Conservation (phyloP, 1,140 invertebrate genomes). For the Pseudachorutes palmiensis region DNA sequence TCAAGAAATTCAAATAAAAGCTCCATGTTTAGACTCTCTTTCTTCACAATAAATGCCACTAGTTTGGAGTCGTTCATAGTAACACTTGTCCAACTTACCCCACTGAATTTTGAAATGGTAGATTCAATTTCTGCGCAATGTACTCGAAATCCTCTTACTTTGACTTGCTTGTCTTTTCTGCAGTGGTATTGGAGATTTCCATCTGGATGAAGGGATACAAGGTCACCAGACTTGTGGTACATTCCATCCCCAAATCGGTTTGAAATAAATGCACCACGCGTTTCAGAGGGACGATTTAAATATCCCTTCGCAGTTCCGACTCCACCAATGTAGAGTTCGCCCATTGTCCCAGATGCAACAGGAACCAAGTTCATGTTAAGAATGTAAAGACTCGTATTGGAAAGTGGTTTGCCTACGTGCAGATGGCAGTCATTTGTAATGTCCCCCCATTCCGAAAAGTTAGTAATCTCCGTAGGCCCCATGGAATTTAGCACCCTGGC, state of each 20-base stretch:
- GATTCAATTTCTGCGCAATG: constrained; percentile 10
- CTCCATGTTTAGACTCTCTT: not conserved
- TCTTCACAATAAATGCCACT: not conserved
- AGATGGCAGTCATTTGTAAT: not conserved
- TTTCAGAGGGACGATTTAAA: not conserved
- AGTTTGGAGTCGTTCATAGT: not conserved
- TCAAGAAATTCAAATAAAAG: no score
- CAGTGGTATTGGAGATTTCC: not conserved
- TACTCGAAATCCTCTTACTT: constrained; percentile 9
- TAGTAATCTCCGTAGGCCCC: not conserved
- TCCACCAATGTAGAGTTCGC: not conserved
- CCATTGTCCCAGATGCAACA: not conserved
- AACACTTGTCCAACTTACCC: not conserved
- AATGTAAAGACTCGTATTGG: not conserved
- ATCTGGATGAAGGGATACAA: not conserved
- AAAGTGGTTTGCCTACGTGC: not conserved
- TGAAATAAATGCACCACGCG: not conserved
- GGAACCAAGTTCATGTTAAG: not conserved
- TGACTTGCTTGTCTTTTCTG: constrained; percentile 10
- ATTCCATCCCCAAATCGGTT: not conserved
- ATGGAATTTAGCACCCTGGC: not conserved
- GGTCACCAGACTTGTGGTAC: not conserved
- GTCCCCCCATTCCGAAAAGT: not conserved
- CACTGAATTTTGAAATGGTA: not conserved
- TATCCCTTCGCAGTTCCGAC: not conserved